Conservation (phyloP, 2,797 vertebrate species). For the Malacoraja senta region DNA sequence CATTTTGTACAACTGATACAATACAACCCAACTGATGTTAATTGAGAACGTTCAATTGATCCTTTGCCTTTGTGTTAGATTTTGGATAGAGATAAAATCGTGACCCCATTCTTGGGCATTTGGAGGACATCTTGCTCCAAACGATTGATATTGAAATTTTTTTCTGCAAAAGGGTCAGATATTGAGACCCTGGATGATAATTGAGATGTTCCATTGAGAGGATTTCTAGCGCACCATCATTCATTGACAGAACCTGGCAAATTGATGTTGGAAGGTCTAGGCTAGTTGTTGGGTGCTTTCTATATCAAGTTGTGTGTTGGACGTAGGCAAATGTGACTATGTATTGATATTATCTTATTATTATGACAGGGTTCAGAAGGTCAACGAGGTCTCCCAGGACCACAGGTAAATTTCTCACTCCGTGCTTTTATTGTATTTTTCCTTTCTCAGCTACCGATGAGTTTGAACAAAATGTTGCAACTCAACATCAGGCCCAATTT, state of each 20-base stretch:
- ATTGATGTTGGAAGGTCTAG: neutral
- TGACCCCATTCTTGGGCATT: no score
- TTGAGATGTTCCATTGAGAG: neutral
- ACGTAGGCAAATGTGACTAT: neutral
- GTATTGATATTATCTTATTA: neutral
- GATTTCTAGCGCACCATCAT: neutral
- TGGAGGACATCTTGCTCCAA: neutral
- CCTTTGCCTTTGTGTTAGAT: neutral
- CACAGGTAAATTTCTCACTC: neutral
- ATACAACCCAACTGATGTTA: neutral
- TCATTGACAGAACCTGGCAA: neutral
- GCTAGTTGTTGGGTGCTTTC: neutral
- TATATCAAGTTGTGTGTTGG: neutral
- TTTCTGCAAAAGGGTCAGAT: neutral
- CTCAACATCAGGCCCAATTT: no score
- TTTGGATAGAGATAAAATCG: neutral
- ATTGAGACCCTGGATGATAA: neutral
- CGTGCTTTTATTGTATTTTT: neutral
- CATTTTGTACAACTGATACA: no score
- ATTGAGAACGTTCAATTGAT: neutral
- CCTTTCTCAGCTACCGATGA: neutral
- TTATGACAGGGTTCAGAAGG: constrained; percentile 22
- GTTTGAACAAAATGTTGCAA: neutral
- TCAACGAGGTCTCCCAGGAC: constrained; percentile 9
- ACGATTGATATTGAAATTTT: neutral